Evolutionary conservation across 2,797 vertebrate genomes (phyloP).

Genomic region (Myotis myotis): DNA sequence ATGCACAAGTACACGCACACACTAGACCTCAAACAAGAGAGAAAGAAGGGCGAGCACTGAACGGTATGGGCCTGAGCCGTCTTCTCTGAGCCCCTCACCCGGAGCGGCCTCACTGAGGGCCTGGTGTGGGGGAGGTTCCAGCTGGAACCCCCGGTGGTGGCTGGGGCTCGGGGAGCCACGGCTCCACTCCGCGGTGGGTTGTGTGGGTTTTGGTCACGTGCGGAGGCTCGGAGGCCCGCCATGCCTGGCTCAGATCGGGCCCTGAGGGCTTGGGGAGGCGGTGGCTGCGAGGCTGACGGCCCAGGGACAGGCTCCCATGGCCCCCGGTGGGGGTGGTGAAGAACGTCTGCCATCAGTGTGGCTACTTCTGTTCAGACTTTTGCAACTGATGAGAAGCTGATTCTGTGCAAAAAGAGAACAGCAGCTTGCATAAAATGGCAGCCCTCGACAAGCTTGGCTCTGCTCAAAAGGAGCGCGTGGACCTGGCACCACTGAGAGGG

Average conservation of each 20-base stretch:
- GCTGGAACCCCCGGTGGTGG: no score
- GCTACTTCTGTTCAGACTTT: neutral
- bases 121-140: neutral
- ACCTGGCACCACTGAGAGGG: neutral
- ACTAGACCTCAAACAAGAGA: neutral
- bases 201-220: neutral
- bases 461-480: neutral
- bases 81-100: neutral
- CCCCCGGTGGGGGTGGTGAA: no score
- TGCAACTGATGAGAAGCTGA: neutral
- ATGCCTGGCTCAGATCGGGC: neutral
- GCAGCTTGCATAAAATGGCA: no score
- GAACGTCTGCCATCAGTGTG: neutral
- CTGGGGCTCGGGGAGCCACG: neutral
- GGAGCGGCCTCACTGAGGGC: neutral
- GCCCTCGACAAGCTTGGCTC: neutral
- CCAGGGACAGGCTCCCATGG: neutral
- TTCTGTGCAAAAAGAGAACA: neutral
- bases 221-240: neutral
- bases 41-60: neutral
- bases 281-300: no score
- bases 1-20: rapidly evolving
- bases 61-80: neutral
- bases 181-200: neutral
- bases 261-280: neutral